Evolutionary conservation across 23 tunicate genomes (phyloP).

Genomic region (Clavelina lepadiformis): DNA sequence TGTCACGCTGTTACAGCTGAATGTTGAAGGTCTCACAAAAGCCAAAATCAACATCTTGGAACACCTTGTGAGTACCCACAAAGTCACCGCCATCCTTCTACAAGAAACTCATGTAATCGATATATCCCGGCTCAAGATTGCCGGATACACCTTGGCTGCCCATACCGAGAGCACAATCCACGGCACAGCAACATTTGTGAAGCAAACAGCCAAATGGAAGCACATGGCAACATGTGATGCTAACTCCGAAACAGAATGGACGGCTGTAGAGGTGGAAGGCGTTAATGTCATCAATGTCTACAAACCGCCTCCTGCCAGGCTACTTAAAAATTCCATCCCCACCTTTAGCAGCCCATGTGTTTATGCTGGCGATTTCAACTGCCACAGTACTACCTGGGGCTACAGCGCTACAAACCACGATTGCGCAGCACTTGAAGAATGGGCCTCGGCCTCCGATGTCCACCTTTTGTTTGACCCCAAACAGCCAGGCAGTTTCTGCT

Average conservation of each 20-base stretch:
- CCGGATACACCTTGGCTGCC: conserved; percentile 5
- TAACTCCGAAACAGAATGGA: neutral
- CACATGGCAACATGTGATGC: neutral
- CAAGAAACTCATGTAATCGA: neutral
- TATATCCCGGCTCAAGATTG: neutral
- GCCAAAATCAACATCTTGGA: conserved; percentile 2
- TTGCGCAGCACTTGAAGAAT: neutral
- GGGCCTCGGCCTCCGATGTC: neutral
- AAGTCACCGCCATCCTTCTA: conserved; percentile 2
- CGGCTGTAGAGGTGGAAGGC: conserved; percentile 8
- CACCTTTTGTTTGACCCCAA: neutral
- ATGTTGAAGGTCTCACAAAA: neutral
- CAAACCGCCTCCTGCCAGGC: neutral
- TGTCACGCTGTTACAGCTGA: conserved; percentile 1
- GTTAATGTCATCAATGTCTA: neutral
- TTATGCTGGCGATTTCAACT: conserved; percentile 9
- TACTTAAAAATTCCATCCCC: neutral
- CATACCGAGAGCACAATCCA: conserved; percentile 7
- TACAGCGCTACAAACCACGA: neutral
- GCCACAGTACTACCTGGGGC: conserved; percentile 5
- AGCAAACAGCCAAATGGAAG: neutral
- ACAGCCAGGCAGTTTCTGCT: conserved; percentile 5
- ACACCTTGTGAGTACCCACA: conserved; percentile 6
- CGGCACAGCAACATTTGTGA: conserved; percentile 3
- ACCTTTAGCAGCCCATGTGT: neutral